Conservation (phyloP, 1,140 invertebrate genomes). For the Cyphomyrmex costatus region DNA sequence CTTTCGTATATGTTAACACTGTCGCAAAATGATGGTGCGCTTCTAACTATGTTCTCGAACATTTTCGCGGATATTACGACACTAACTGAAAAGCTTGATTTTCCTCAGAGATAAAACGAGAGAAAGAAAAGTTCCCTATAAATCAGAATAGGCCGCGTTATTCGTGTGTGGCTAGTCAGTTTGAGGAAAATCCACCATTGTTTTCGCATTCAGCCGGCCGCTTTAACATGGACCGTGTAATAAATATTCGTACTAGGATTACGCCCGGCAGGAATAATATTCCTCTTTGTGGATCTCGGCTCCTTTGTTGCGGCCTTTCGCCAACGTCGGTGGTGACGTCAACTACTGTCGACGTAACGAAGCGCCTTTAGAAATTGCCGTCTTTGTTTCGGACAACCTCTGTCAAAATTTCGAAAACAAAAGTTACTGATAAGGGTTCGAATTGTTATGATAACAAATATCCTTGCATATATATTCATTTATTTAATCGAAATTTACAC, state of each 20-base stretch:
- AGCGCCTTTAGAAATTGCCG: conserved; percentile 78
- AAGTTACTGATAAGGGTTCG: conserved; percentile 67
- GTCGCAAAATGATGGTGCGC: not conserved
- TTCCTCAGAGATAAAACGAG: conserved; percentile 34
- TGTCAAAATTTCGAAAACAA: conserved; percentile 71
- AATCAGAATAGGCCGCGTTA: conserved; percentile 78
- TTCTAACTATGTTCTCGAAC: not conserved
- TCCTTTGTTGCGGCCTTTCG: conserved; percentile 81
- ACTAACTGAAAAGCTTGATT: not conserved
- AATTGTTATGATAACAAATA: conserved; percentile 69
- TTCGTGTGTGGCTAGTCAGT: conserved; percentile 76
- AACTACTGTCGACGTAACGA: conserved; percentile 72
- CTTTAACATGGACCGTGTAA: conserved; percentile 82
- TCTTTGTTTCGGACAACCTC: conserved; percentile 77
- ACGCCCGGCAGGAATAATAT: conserved; percentile 83
- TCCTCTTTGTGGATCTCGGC: conserved; percentile 81
- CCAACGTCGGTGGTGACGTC: conserved; percentile 77
- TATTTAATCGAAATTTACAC: not conserved
- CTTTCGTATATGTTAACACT: not conserved
- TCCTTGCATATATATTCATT: not conserved
- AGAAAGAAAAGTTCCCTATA: conserved; percentile 67
- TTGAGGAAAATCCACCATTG: conserved; percentile 83
- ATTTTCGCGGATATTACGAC: conserved; percentile 20
- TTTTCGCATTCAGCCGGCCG: conserved; percentile 81
- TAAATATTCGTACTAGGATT: conserved; percentile 83